These are phyloP conservation scores for Bovichtus variegatus DNA, from an alignment of 2,797 vertebrate genomes.

Conservation along the genomic window DNA sequence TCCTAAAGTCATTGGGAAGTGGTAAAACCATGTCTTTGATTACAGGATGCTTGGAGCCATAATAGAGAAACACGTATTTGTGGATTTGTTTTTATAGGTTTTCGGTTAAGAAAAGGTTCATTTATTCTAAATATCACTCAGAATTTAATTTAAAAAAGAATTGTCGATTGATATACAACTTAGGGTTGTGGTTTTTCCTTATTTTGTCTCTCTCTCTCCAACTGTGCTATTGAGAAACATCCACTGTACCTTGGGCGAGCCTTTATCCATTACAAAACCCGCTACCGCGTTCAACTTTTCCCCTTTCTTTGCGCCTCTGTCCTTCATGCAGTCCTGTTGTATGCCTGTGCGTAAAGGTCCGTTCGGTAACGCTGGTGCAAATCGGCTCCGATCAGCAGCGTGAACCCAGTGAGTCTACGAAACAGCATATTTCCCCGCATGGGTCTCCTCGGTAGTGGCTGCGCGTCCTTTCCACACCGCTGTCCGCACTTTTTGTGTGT, in stretches of 20 bases:
- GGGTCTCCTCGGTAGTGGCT: constrained; percentile 46
- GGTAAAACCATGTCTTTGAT: background rate
- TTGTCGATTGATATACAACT: background rate
- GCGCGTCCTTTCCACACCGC: constrained; percentile 38
- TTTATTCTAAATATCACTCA: background rate
- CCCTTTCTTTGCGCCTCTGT: constrained; percentile 47
- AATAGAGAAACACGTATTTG: background rate
- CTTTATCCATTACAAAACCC: constrained; percentile 70
- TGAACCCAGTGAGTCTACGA: constrained; percentile 46
- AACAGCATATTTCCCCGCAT: constrained; percentile 65
- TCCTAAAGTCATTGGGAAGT: background rate
- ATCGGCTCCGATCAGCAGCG: constrained; percentile 59
- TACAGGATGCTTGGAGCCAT: background rate
- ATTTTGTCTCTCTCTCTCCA: background rate
- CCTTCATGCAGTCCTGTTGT: constrained; percentile 74
- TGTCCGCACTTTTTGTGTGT: constrained; percentile 42
- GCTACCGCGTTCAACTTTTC: constrained; percentile 70
- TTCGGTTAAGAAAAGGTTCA: background rate
- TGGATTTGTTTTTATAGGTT: background rate
- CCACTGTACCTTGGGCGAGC: constrained; percentile 75
- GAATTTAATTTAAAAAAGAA: constrained; percentile 12
- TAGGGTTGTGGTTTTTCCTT: background rate
- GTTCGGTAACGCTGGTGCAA: constrained; percentile 52
- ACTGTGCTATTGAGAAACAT: constrained; percentile 25
- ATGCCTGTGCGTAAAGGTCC: constrained; percentile 69